A percentile compares a stretch with the other conserved stretches of the same genome.
Conservation (phyloP, 1,140 invertebrate species). For the Leptinotarsa defecta region DNA sequence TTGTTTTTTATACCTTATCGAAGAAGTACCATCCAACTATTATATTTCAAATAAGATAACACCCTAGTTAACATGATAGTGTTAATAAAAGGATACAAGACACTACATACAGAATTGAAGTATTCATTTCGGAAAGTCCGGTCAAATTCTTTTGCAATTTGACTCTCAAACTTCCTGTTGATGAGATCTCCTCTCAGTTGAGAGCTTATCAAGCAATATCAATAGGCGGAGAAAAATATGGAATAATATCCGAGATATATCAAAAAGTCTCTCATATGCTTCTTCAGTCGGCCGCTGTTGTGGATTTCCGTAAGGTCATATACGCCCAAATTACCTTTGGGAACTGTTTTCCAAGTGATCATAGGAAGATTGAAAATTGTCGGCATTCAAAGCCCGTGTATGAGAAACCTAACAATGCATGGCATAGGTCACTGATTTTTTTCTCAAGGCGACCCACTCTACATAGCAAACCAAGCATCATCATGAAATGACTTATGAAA, state of each 20-base stretch:
- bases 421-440: conserved; percentile 46
- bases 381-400: conserved; percentile 80
- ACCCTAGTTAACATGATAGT: too few species aligned
- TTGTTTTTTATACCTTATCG: too few species aligned
- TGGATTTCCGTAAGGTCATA: conserved; percentile 96
- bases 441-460: too few species aligned
- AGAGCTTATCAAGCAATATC: conserved; percentile 82
- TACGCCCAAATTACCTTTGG: conserved; percentile 84
- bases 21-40: too few species aligned
- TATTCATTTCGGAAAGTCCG: conserved; percentile 55
- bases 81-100: too few species aligned
- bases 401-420: conserved; percentile 74
- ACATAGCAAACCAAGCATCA: too few species aligned
- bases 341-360: conserved; percentile 79
- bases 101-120: too few species aligned
- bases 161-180: conserved; percentile 67
- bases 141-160: conserved; percentile 37
- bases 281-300: conserved; percentile 84
- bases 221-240: conserved; percentile 89
- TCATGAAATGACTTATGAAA: too few species aligned
- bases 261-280: conserved; percentile 84
- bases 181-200: conserved; percentile 79
- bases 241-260: conserved; percentile 89
- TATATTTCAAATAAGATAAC: too few species aligned
- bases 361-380: conserved; percentile 80